Evolutionary conservation across 2,888 invertebrate genomes (phyloP).

Genomic region (Hetaerina titia): DNA sequence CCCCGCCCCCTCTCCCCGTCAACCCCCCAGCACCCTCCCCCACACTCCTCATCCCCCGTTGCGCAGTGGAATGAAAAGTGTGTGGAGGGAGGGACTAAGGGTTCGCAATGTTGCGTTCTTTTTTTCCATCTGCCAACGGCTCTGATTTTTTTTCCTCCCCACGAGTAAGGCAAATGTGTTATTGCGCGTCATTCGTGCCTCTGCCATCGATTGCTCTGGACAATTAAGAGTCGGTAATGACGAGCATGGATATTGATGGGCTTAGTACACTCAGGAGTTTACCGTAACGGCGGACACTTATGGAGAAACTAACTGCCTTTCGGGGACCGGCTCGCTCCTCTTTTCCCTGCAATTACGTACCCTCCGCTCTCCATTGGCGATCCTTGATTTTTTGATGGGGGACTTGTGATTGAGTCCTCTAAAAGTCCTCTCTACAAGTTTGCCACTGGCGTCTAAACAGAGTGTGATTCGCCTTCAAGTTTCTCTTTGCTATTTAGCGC

Average conservation of each 20-base stretch:
- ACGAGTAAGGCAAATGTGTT: slow-evolving; percentile 6
- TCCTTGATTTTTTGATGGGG: neutral
- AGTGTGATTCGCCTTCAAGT: no score
- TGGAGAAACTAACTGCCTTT: neutral
- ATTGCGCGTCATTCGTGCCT: neutral
- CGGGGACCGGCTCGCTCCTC: neutral
- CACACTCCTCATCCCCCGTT: neutral
- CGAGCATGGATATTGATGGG: slow-evolving; percentile 27
- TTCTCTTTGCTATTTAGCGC: no score
- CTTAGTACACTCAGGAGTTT: neutral
- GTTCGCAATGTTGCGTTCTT: neutral
- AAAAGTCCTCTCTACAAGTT: neutral
- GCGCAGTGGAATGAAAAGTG: neutral
- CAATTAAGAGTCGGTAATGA: slow-evolving; percentile 30
- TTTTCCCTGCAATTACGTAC: neutral
- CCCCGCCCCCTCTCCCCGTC: no score
- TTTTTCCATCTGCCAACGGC: neutral
- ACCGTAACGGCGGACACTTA: neutral
- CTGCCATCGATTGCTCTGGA: neutral
- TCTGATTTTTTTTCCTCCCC: neutral
- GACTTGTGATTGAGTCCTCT: neutral
- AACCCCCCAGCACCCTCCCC: no score
- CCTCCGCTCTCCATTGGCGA: neutral
- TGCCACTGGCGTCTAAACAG: neutral
- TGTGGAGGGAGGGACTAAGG: neutral